These are phyloP conservation scores for Erebia epiphron DNA, from an alignment of 2,888 invertebrate species.

Conservation along the genomic window DNA sequence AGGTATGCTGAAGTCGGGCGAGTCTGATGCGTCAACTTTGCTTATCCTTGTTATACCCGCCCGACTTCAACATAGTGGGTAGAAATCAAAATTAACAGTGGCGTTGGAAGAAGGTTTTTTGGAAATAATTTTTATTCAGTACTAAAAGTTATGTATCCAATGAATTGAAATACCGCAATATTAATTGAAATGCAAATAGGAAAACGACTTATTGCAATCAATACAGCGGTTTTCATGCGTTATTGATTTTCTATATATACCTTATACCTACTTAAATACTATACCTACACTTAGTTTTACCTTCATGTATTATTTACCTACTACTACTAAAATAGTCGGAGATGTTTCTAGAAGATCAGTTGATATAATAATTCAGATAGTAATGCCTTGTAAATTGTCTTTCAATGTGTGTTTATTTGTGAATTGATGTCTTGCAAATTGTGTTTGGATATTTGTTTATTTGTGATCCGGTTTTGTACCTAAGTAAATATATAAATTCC, in stretches of 20 bases:
- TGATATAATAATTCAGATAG: not conserved
- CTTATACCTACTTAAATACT: not conserved
- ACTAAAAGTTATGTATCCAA: not conserved
- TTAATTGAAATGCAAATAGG: constrained; percentile 9
- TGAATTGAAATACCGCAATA: not conserved
- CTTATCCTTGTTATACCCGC: no score
- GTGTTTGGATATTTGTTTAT: not conserved
- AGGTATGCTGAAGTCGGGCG: no score
- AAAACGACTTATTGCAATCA: not conserved
- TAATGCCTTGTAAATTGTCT: constrained; percentile 3
- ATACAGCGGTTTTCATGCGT: not conserved
- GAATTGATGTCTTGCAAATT: not conserved
- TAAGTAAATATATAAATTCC: no score
- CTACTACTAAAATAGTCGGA: constrained; percentile 2
- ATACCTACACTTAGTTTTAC: not conserved
- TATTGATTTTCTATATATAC: constrained; percentile 6
- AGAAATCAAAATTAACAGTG: no score
- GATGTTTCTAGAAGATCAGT: constrained; percentile 9
- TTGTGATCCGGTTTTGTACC: not conserved
- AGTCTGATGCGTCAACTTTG: no score
- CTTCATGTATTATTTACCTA: constrained; percentile 7
- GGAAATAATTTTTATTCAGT: no score
- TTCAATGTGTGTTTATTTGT: not conserved
- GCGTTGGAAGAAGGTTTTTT: no score
- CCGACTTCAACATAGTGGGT: no score